Conservation (phyloP, 2,797 vertebrate species). For the Lateolabrax maculatus region DNA sequence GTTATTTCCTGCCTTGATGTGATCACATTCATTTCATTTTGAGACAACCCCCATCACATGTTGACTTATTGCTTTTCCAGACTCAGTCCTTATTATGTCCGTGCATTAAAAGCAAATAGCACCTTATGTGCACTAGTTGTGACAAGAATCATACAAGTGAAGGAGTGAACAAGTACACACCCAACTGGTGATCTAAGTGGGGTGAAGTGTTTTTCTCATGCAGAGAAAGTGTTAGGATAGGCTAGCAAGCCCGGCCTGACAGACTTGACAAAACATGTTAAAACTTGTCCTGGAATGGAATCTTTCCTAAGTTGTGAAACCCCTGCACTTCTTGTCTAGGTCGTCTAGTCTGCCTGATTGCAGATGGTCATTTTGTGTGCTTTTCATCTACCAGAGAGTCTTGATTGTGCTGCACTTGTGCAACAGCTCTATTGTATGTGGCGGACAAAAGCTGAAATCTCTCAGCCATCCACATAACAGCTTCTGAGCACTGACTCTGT, state of each 20-base stretch:
- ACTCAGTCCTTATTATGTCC: conserved; percentile 41
- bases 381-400: conserved; percentile 82
- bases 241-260: conserved; percentile 69
- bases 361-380: conserved; percentile 83
- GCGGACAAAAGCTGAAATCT: conserved; percentile 83
- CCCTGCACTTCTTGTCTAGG: conserved; percentile 62
- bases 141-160: conserved; percentile 43
- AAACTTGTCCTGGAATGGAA: conserved; percentile 71
- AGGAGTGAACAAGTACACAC: conserved; percentile 43
- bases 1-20: conserved; percentile 79
- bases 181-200: conserved; percentile 45
- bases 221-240: conserved; percentile 76
- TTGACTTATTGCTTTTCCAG: conserved; percentile 52
- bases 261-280: conserved; percentile 74
- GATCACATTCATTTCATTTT: conserved; percentile 79
- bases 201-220: conserved; percentile 62
- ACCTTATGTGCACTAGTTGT: conserved; percentile 20
- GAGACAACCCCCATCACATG: conserved; percentile 54
- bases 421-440: conserved; percentile 80
- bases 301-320: conserved; percentile 64
- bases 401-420: conserved; percentile 85
- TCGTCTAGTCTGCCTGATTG: conserved; percentile 81
- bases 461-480: conserved; percentile 75
- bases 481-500: conserved; percentile 67
- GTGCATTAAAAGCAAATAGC: conserved; percentile 56